Evolutionary conservation across 2,797 vertebrate species (phyloP), one percentile per base, ranked within the genome.

Genomic region (Vireo griseus): DNA sequence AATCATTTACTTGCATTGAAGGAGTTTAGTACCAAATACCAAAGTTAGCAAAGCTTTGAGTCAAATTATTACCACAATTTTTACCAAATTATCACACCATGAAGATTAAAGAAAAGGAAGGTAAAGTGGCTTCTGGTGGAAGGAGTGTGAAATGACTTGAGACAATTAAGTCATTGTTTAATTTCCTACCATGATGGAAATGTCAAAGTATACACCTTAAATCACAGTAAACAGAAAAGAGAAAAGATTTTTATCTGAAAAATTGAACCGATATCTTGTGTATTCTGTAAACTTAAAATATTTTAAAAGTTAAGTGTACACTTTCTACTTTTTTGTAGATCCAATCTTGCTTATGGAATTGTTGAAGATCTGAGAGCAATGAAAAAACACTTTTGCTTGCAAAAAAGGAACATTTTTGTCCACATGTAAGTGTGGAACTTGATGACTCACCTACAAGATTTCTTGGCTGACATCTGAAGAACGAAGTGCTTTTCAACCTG

Each of bases 311-410:
- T 88, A 37, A 80, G 35, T 55, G n/a, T 19, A 3, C 47, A 3
- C 35, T 59, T 65, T 31, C 79, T 71, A 20, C 88, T 91, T 35
- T 39, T 90, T 61, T 91, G n/a, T 96, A 98, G 98, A 84, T 95
- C 42, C 58, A 78, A 10, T 47, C 19, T 73, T 68, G 73, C 29
- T 62, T 88, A 76, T 90, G 91, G 92, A 96, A 73, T 75, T 71
- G 51, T 44, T 92, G 92, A 96, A 95, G 86, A 95, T 78, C 77
- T 73, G 75, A 95, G 67, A 35, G 82, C 81, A 71, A 81, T 74
- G 87, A 92, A 66, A 80, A 77, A 55, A 47, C 42, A 52, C 89
- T 91, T 89, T 82, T 89, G 25, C 71, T 55, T 54, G 67, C 92
- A 54, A 55, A 87, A 93, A 79, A 59, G 83, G 59, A 83, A 33